phyloP scores from a whole-genome alignment of 2,888 invertebrate species.

The Blastobasis lacticolella region DNA sequence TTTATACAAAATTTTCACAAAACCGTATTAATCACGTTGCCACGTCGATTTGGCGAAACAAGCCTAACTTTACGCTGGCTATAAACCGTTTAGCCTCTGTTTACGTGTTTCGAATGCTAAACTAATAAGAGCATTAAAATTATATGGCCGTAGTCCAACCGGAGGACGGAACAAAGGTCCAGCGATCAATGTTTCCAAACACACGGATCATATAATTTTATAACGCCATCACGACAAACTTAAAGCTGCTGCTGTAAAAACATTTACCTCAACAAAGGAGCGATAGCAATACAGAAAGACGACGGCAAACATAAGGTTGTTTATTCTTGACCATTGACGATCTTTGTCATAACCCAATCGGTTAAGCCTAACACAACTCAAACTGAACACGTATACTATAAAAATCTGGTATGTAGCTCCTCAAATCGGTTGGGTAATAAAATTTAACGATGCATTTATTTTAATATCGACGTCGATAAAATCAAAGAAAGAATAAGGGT shows the following conservation, averaged over 20 bases:
- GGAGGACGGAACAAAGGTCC: constrained; percentile 44
- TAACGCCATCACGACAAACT: constrained; percentile 36
- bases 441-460: constrained; percentile 49
- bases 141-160: constrained; percentile 45
- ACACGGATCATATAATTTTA: constrained; percentile 56
- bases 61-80: constrained; percentile 33
- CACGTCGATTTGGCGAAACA: constrained; percentile 9
- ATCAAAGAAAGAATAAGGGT: constrained; percentile 23
- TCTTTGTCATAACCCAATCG: constrained; percentile 33
- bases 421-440: constrained; percentile 34
- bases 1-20: constrained; percentile 2
- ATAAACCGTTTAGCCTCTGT: constrained; percentile 49
- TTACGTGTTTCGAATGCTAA: constrained; percentile 52
- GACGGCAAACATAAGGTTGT: constrained; percentile 18
- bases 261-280: neutral
- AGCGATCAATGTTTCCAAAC: constrained; percentile 59
- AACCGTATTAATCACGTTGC: constrained; percentile 8
- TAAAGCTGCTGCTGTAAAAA: constrained; percentile 14
- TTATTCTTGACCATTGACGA: constrained; percentile 20
- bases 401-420: constrained; percentile 11
- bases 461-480: constrained; percentile 40
- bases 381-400: constrained; percentile 35
- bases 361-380: constrained; percentile 39
- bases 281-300: neutral
- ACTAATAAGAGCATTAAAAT: constrained; percentile 61